phyloP scores from a whole-genome alignment of 2,888 invertebrate species.

The Lasius platythorax region DNA sequence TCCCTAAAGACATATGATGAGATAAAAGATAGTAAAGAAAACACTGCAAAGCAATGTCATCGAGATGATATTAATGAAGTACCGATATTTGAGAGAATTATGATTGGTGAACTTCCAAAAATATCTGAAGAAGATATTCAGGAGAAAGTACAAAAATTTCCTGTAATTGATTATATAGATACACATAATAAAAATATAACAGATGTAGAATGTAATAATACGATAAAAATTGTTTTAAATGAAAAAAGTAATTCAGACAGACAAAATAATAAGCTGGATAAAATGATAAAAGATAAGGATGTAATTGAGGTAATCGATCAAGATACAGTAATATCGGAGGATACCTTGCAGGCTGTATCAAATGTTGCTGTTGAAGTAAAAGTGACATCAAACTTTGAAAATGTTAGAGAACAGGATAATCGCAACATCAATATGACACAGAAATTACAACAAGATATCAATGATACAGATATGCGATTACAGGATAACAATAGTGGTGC shows the following conservation, averaged over 20 bases:
- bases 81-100: slow-evolving; percentile 80
- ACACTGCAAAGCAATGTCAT: slow-evolving; percentile 36
- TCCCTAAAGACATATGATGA: slow-evolving; percentile 22
- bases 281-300: neutral
- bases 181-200: slow-evolving; percentile 66
- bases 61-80: slow-evolving; percentile 79
- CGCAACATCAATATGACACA: neutral
- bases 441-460: slow-evolving; percentile 10
- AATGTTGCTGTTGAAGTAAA: slow-evolving; percentile 1
- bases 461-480: neutral
- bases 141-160: slow-evolving; percentile 80
- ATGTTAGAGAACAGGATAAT: slow-evolving; percentile 10
- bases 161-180: slow-evolving; percentile 78
- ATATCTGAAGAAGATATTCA: slow-evolving; percentile 78
- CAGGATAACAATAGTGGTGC: neutral
- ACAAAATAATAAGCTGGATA: slow-evolving; percentile 51
- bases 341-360: neutral
- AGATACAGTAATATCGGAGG: neutral
- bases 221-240: slow-evolving; percentile 69
- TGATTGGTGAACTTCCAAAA: slow-evolving; percentile 79
- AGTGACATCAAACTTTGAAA: neutral
- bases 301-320: neutral
- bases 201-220: slow-evolving; percentile 68
- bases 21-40: slow-evolving; percentile 55
- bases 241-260: slow-evolving; percentile 70